These are phyloP conservation scores for Euura saliciscinereae DNA, from an alignment of 1,140 invertebrate genomes.

Conservation along the genomic window DNA sequence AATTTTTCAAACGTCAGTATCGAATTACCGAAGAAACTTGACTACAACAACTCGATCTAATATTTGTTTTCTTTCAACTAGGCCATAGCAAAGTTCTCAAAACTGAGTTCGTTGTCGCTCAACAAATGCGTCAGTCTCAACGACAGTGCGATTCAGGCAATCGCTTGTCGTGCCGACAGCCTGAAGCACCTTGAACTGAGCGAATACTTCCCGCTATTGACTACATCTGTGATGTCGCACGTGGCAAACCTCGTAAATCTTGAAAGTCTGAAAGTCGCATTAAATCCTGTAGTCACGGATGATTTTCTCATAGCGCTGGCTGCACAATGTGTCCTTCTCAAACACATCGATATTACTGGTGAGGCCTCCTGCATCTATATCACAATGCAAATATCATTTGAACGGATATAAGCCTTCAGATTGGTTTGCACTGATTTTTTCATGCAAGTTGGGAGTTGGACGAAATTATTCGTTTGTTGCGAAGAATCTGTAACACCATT, in stretches of 20 bases:
- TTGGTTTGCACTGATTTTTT: background rate
- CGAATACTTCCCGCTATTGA: conserved; percentile 28
- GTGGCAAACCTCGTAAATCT: conserved; percentile 38
- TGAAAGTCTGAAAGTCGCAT: conserved; percentile 30
- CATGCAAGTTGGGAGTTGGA: background rate
- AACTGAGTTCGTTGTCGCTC: conserved; percentile 34
- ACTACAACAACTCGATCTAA: background rate
- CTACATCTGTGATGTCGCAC: conserved; percentile 23
- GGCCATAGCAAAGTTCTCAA: conserved; percentile 34
- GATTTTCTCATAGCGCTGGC: conserved; percentile 29
- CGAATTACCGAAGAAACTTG: background rate
- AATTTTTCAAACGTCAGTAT: conserved; percentile 39
- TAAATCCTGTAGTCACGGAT: conserved; percentile 26
- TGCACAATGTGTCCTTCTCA: conserved; percentile 33
- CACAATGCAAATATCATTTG: no score
- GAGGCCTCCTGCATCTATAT: conserved; percentile 6
- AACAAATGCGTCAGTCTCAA: conserved; percentile 27
- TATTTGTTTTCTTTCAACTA: conserved; percentile 18
- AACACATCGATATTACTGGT: conserved; percentile 35
- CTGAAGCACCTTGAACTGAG: conserved; percentile 31
- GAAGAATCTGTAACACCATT: no score
- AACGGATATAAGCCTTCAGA: no score
- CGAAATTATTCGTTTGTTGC: no score
- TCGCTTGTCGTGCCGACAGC: conserved; percentile 27
- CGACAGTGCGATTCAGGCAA: conserved; percentile 26